Percentiles rank a stretch among this genome's conserved stretches.
Evolutionary conservation across 2,113 vertebrate species (phyloP).

Genomic region (Hypanus sabinus): DNA sequence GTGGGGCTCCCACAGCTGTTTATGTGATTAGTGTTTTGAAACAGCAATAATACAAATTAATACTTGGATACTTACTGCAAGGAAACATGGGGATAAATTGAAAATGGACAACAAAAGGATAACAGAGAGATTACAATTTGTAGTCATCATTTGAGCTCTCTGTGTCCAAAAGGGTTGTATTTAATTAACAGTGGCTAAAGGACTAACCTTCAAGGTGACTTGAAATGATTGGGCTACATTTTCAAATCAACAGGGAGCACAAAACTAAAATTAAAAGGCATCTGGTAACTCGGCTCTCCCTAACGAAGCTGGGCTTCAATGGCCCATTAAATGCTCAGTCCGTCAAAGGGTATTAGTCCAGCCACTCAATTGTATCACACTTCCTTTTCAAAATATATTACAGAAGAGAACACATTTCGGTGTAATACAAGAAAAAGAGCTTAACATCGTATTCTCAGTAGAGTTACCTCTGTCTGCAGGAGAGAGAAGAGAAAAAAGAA

Average conservation of each 20-base stretch:
- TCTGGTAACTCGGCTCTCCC: slow-evolving; percentile 58
- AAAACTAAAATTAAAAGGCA: slow-evolving; percentile 54
- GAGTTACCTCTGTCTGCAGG: slow-evolving; percentile 50
- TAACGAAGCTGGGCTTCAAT: slow-evolving; percentile 71
- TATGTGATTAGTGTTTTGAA: slow-evolving; percentile 77
- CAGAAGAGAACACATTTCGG: slow-evolving; percentile 52
- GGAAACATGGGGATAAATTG: slow-evolving; percentile 55
- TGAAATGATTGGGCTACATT: slow-evolving; percentile 67
- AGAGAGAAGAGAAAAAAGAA: slow-evolving; percentile 41
- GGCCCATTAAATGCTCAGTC: slow-evolving; percentile 74
- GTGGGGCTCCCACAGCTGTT: slow-evolving; percentile 72
- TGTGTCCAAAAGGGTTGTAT: slow-evolving; percentile 72
- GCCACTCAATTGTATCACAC: slow-evolving; percentile 63
- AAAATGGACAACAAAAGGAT: slow-evolving; percentile 6
- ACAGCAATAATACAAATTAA: slow-evolving; percentile 83
- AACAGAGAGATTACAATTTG: slow-evolving; percentile 45
- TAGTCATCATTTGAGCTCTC: slow-evolving; percentile 70
- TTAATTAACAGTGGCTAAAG: slow-evolving; percentile 84
- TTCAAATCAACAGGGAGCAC: slow-evolving; percentile 59
- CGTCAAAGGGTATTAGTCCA: slow-evolving; percentile 74
- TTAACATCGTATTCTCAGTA: slow-evolving; percentile 57
- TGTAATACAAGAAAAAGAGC: slow-evolving; percentile 60
- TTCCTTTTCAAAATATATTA: not conserved
- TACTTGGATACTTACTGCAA: slow-evolving; percentile 73
- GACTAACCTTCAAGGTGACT: slow-evolving; percentile 69